Percentiles rank a stretch among this genome's conserved stretches.
Conservation (phyloP, 2,113 vertebrate species). For the Coptodon rendalli region DNA sequence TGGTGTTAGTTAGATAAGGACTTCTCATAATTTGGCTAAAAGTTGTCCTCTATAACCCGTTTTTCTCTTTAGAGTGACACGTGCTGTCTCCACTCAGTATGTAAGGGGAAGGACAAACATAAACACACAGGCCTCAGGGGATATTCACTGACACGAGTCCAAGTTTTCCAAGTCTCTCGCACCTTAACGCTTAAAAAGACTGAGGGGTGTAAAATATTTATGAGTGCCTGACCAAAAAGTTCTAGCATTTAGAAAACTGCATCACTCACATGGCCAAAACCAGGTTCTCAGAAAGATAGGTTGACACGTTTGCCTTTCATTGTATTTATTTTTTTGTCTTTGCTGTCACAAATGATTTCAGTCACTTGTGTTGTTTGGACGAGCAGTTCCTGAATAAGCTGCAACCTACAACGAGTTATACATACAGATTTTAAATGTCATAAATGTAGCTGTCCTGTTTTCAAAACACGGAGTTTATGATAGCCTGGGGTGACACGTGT, state of each 20-base stretch:
- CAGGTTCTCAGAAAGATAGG: neutral
- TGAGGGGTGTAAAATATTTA: neutral
- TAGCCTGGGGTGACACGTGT: neutral
- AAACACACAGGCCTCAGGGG: neutral
- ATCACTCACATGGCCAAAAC: accelerated
- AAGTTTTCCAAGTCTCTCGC: neutral
- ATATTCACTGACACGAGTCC: neutral
- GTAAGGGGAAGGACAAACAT: neutral
- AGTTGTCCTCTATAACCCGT: neutral
- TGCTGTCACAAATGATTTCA: neutral
- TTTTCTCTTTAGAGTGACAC: neutral
- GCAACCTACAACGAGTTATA: neutral
- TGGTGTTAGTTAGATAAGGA: neutral
- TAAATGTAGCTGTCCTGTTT: neutral
- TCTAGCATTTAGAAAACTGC: neutral
- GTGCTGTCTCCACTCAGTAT: neutral
- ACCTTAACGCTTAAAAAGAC: neutral
- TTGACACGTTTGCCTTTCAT: neutral
- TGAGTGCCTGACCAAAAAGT: accelerated
- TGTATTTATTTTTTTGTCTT: neutral
- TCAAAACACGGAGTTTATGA: neutral
- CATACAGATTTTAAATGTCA: accelerated
- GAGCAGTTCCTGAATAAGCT: neutral
- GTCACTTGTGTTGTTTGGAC: neutral
- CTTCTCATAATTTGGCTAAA: neutral